These are phyloP conservation scores for Pardosa pseudoannulata DNA, from an alignment of 2,888 invertebrate species.

Conservation along the genomic window DNA sequence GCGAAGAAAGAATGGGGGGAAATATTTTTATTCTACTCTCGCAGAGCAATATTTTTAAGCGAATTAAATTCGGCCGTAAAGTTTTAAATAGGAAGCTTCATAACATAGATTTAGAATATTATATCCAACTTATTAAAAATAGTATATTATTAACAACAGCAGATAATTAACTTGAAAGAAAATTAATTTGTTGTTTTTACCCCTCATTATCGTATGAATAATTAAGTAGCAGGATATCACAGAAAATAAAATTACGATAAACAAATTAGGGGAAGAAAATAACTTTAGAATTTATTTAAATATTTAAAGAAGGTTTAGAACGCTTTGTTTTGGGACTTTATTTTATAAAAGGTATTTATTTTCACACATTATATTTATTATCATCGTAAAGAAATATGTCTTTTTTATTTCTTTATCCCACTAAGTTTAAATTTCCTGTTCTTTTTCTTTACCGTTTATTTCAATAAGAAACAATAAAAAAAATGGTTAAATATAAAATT, in stretches of 20 bases:
- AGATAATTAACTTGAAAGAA: background rate
- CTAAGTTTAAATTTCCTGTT: no score
- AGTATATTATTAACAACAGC: background rate
- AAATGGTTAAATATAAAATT: no score
- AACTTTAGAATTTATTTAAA: no score
- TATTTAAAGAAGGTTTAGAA: no score
- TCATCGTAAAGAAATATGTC: no score
- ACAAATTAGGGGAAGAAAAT: no score
- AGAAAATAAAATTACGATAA: background rate
- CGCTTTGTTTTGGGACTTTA: no score
- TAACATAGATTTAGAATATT: background rate
- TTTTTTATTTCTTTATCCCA: no score
- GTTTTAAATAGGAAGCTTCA: background rate
- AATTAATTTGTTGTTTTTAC: background rate
- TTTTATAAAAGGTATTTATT: no score
- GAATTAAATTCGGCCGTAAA: background rate
- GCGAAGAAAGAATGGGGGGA: slow-evolving; percentile 11
- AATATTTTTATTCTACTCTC: slow-evolving; percentile 12
- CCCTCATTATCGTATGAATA: background rate
- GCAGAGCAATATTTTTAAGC: slow-evolving; percentile 12
- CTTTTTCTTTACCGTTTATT: no score
- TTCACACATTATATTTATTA: no score
- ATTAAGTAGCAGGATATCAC: background rate
- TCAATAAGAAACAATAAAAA: no score
- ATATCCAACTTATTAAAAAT: background rate